Conservation (phyloP, 2,888 invertebrate species). For the Leptinotarsa haldemani region DNA sequence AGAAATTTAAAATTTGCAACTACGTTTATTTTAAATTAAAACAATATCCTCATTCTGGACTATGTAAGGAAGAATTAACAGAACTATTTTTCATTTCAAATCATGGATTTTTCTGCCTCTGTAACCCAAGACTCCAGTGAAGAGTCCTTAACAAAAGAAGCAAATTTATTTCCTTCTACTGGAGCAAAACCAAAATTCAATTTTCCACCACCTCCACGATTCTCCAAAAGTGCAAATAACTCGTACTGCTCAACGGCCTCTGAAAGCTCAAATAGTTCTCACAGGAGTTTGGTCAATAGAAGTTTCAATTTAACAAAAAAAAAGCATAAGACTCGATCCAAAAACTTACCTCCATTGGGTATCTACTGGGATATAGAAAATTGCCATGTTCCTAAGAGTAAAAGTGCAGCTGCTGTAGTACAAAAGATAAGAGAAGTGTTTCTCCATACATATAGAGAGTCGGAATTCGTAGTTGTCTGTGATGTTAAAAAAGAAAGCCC, state of each 20-base stretch:
- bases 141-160: conserved; percentile 41
- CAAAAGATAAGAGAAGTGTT: conserved; percentile 81
- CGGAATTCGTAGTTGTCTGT: conserved; percentile 90
- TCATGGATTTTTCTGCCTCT: conserved; percentile 40
- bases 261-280: conserved; percentile 54
- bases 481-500: conserved; percentile 86
- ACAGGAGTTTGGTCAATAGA: conserved; percentile 30
- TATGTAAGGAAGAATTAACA: conserved; percentile 5
- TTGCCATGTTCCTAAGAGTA: conserved; percentile 85
- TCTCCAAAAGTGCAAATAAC: conserved; percentile 57
- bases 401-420: conserved; percentile 83
- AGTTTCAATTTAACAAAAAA: conserved; percentile 45
- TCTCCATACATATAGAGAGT: conserved; percentile 80
- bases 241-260: conserved; percentile 56
- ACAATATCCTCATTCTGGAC: neutral
- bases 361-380: conserved; percentile 96
- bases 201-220: conserved; percentile 52
- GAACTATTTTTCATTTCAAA: conserved; percentile 1
- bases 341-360: conserved; percentile 76
- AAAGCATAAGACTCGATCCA: conserved; percentile 40
- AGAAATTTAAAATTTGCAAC: neutral
- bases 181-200: conserved; percentile 49
- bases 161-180: conserved; percentile 48
- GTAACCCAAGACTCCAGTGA: conserved; percentile 49
- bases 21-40: neutral